Evolutionary conservation across 2,888 invertebrate species (phyloP).

Genomic region (Elmis aenea): DNA sequence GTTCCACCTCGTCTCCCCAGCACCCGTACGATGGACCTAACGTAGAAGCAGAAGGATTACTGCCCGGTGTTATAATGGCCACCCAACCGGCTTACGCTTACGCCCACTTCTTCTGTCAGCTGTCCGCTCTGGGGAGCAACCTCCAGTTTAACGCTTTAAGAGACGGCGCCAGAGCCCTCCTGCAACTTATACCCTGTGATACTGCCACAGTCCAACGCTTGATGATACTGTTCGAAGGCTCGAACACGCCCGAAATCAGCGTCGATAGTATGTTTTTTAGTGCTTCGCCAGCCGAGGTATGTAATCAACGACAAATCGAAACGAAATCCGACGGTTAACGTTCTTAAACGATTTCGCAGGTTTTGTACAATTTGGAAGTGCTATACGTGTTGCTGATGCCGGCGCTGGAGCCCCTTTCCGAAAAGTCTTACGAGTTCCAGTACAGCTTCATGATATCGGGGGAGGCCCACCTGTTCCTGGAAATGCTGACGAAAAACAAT

Average conservation of each 20-base stretch:
- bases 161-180: slow-evolving; percentile 75
- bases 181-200: slow-evolving; percentile 75
- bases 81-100: slow-evolving; percentile 73
- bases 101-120: slow-evolving; percentile 75
- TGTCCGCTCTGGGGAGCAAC: slow-evolving; percentile 83
- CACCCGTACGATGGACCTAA: slow-evolving; percentile 76
- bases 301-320: too few species aligned
- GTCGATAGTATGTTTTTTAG: slow-evolving; percentile 65
- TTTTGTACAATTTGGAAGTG: slow-evolving; percentile 61
- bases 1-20: slow-evolving; percentile 89
- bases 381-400: slow-evolving; percentile 91
- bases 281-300: slow-evolving; percentile 67
- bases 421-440: slow-evolving; percentile 66
- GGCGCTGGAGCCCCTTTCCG: slow-evolving; percentile 71
- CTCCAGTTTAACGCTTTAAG: slow-evolving; percentile 74
- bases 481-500: slow-evolving; percentile 79
- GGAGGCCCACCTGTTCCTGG: slow-evolving; percentile 64
- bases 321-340: too few species aligned
- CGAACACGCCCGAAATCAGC: slow-evolving; percentile 43
- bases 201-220: slow-evolving; percentile 52
- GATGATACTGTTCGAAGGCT: slow-evolving; percentile 51
- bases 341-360: too few species aligned
- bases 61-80: slow-evolving; percentile 89
- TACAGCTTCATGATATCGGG: slow-evolving; percentile 63
- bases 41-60: slow-evolving; percentile 77